A percentile compares a stretch with the other conserved stretches of the same genome.
Conservation (phyloP, 2,797 vertebrate genomes). For the Protosalanx chinensis region DNA sequence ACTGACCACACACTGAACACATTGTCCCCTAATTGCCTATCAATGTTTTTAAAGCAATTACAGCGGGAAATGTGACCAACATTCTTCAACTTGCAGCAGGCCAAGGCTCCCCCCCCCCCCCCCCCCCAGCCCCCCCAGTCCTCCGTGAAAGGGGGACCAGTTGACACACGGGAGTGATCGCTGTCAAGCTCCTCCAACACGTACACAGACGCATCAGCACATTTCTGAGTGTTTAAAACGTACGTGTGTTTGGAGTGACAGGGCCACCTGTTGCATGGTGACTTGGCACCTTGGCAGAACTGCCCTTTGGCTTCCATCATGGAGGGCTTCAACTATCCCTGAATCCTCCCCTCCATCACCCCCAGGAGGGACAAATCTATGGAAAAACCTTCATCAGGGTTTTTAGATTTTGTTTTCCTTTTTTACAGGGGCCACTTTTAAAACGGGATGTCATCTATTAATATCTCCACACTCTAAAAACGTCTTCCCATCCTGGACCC, state of each 20-base stretch:
- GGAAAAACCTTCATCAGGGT: too few species aligned
- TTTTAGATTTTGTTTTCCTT: not conserved
- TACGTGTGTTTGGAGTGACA: slow-evolving; percentile 64
- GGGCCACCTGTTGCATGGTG: slow-evolving; percentile 62
- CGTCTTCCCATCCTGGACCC: slow-evolving; percentile 46
- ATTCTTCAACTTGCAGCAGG: slow-evolving; percentile 24
- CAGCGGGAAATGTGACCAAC: slow-evolving; percentile 18
- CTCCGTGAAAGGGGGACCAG: not conserved
- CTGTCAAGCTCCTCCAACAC: slow-evolving; percentile 31
- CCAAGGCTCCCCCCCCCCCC: slow-evolving; percentile 14
- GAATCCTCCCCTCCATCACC: not conserved
- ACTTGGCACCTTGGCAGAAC: slow-evolving; percentile 54
- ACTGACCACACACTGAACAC: slow-evolving; percentile 17
- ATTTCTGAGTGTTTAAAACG: slow-evolving; percentile 60
- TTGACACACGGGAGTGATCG: slow-evolving; percentile 43
- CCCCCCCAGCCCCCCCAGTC: slow-evolving; percentile 7
- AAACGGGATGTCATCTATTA: slow-evolving; percentile 19
- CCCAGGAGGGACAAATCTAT: not conserved
- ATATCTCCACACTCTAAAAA: slow-evolving; percentile 22
- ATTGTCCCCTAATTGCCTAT: slow-evolving; percentile 4
- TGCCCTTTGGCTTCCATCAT: slow-evolving; percentile 52
- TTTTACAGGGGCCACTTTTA: not conserved
- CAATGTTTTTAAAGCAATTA: slow-evolving; percentile 22
- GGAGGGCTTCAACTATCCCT: slow-evolving; percentile 47
- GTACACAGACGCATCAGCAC: slow-evolving; percentile 59